A percentile compares a stretch with the other conserved stretches of the same genome.
These are phyloP conservation scores for Aldrovandia affinis DNA, from an alignment of 2,797 vertebrate genomes.

Conservation along the genomic window DNA sequence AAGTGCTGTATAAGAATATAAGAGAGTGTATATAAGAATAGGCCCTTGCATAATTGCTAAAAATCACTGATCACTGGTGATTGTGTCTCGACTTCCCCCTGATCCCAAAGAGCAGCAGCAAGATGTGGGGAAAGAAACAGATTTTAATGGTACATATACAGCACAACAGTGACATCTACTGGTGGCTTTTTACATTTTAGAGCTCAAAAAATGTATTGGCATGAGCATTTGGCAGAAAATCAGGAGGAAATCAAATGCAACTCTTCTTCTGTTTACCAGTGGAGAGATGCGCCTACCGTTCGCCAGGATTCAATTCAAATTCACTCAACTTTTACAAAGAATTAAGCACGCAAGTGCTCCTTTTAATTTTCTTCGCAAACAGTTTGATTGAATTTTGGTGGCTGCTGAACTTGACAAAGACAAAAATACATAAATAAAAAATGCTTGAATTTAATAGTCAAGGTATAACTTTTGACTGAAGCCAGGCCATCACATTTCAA, in stretches of 20 bases:
- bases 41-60: background rate
- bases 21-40: too few species aligned
- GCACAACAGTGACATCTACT: slow-evolving; percentile 19
- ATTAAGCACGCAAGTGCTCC: background rate
- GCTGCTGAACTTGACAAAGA: background rate
- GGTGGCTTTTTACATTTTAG: background rate
- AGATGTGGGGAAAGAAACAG: background rate
- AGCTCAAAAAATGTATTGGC: background rate
- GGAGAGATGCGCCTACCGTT: background rate
- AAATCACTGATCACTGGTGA: background rate
- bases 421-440: background rate
- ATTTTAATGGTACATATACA: background rate
- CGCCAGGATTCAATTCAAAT: background rate
- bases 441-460: background rate
- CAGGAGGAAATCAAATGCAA: background rate
- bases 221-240: background rate
- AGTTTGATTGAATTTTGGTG: background rate
- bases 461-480: background rate
- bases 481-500: too few species aligned
- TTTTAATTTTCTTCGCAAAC: background rate
- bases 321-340: background rate
- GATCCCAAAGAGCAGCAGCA: background rate
- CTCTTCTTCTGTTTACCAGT: background rate
- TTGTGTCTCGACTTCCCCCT: background rate
- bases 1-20: too few species aligned